Percentiles rank a stretch among this genome's conserved stretches.
These are phyloP conservation scores for Varanus salvator DNA, from an alignment of 2,113 vertebrate genomes.

Conservation along the genomic window DNA sequence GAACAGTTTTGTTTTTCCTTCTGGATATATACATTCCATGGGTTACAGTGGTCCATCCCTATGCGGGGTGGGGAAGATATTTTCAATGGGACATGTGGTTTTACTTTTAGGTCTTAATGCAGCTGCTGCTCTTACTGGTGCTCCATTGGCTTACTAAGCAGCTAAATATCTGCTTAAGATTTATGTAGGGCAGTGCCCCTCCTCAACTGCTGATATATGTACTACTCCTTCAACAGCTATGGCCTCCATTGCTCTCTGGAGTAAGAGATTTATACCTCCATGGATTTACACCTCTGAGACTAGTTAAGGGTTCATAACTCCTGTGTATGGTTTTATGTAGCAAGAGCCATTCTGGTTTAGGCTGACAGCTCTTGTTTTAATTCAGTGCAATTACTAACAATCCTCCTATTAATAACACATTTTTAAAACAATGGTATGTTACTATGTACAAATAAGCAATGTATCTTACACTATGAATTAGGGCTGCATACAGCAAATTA, in stretches of 20 bases:
- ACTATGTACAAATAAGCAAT: slow-evolving; percentile 40
- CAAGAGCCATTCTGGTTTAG: slow-evolving; percentile 61
- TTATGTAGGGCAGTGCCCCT: slow-evolving; percentile 60
- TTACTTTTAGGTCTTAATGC: slow-evolving; percentile 68
- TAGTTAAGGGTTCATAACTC: slow-evolving; percentile 58
- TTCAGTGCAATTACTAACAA: slow-evolving; percentile 62
- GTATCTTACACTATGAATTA: slow-evolving; percentile 53
- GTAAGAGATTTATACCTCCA: slow-evolving; percentile 63
- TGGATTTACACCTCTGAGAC: slow-evolving; percentile 36
- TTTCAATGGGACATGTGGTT: slow-evolving; percentile 68
- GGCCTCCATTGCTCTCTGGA: slow-evolving; percentile 59
- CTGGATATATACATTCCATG: slow-evolving; percentile 38
- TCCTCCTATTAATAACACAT: slow-evolving; percentile 61
- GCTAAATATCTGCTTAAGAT: slow-evolving; percentile 52
- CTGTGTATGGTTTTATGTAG: slow-evolving; percentile 64
- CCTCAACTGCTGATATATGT: slow-evolving; percentile 52
- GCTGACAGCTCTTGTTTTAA: slow-evolving; percentile 67
- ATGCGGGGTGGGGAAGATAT: not conserved
- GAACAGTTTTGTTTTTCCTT: slow-evolving; percentile 43
- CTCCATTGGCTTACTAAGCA: slow-evolving; percentile 67
- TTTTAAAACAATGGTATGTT: slow-evolving; percentile 65
- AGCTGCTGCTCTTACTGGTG: slow-evolving; percentile 59
- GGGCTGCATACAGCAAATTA: slow-evolving; percentile 19
- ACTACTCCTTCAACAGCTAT: slow-evolving; percentile 50
- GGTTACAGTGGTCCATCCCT: not conserved